A percentile compares a stretch with the other conserved stretches of the same genome.
Conservation (phyloP, 1,140 invertebrate genomes). For the Diorhabda elongata region DNA sequence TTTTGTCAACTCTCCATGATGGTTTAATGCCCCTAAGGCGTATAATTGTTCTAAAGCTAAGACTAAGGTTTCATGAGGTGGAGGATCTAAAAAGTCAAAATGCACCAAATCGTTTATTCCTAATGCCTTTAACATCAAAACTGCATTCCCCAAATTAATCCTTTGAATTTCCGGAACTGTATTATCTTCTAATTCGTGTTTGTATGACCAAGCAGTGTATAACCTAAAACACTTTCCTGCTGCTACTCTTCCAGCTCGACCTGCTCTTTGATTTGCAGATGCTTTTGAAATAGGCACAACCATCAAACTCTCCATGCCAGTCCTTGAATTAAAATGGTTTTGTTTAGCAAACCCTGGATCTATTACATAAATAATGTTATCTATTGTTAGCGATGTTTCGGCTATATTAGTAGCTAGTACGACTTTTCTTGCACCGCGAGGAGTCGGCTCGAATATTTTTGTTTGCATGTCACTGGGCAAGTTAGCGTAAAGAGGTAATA, state of each 20-base stretch:
- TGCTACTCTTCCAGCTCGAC: constrained; percentile 86
- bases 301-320: constrained; percentile 93
- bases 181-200: constrained; percentile 97
- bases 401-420: constrained; percentile 98
- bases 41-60: constrained; percentile 96
- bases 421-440: constrained; percentile 91
- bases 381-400: constrained; percentile 98
- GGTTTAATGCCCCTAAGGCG: constrained; percentile 96
- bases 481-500: constrained; percentile 97
- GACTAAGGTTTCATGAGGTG: constrained; percentile 93
- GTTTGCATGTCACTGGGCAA: constrained; percentile 98
- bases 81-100: constrained; percentile 98
- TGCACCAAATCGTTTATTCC: constrained; percentile 97
- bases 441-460: constrained; percentile 96
- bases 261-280: constrained; percentile 91
- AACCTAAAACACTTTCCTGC: constrained; percentile 97
- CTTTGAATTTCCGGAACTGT: constrained; percentile 97
- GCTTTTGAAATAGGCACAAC: constrained; percentile 98
- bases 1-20: constrained; percentile 95
- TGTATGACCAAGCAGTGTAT: constrained; percentile 96
- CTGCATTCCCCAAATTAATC: constrained; percentile 97
- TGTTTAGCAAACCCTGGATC: constrained; percentile 99
- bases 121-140: constrained; percentile 92
- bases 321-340: constrained; percentile 95
- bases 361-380: constrained; percentile 98